Evolutionary conservation across 2,888 invertebrate species (phyloP).

Genomic region (Matsumyia berberina): DNA sequence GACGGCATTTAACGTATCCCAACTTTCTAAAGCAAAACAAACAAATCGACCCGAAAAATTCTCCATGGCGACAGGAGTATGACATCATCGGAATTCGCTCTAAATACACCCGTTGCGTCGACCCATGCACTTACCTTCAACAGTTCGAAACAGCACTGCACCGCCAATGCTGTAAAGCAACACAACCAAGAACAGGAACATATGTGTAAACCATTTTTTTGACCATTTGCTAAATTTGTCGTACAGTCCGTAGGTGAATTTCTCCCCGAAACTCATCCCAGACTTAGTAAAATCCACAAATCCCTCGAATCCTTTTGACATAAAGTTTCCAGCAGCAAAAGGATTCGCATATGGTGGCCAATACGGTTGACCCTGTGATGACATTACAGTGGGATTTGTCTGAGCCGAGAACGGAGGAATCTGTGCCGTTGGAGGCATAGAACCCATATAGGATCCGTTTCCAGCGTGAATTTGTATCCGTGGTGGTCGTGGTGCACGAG

Average conservation of each 20-base stretch:
- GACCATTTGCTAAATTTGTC: constrained; percentile 91
- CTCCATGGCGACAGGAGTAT: constrained; percentile 64
- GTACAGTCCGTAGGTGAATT: constrained; percentile 91
- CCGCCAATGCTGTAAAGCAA: constrained; percentile 92
- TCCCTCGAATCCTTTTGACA: constrained; percentile 92
- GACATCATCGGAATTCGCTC: constrained; percentile 63
- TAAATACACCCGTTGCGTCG: background rate
- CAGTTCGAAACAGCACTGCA: constrained; percentile 90
- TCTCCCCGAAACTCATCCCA: constrained; percentile 93
- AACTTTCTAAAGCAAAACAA: constrained; percentile 50
- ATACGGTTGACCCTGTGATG: constrained; percentile 79
- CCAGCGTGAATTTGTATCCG: constrained; percentile 81
- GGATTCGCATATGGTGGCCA: constrained; percentile 83
- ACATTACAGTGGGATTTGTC: constrained; percentile 76
- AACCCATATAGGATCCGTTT: constrained; percentile 78
- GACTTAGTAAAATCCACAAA: constrained; percentile 92
- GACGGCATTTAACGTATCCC: background rate
- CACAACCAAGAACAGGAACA: constrained; percentile 92
- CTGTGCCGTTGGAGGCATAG: constrained; percentile 81
- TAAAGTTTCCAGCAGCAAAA: constrained; percentile 89
- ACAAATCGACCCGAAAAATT: constrained; percentile 51
- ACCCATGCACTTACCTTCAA: constrained; percentile 88
- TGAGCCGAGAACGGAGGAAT: constrained; percentile 79
- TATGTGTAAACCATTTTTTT: constrained; percentile 94
- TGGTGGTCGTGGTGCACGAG: constrained; percentile 81